Base-by-base conservation (phyloP, 2,797 vertebrate genomes). In the Onychomys torridus region DNA sequence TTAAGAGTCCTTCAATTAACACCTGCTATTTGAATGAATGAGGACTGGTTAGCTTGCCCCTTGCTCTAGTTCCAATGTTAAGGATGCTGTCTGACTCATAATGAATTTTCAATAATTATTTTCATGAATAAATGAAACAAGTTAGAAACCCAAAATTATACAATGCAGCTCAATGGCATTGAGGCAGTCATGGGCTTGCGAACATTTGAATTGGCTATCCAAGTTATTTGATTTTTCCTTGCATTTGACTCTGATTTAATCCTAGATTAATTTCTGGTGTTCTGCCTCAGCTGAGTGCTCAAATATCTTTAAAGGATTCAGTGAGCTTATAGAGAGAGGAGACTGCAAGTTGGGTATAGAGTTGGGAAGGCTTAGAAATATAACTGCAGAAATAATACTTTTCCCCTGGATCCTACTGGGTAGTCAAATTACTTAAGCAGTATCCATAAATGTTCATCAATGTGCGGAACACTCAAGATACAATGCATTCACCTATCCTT, bases 361-460 rank as follows among this genome's bases (percentile, higher is more conserved):
- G 11, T 21, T 59, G 65, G 57, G 19, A 86, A 83, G 57, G 1
- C 1, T 73, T 81, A 40, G 34, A 65, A 55, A 93, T 73, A 65
- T 8, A 88, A 52, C 52, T 52, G 1, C 37, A 77, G 85, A 91
- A 40, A n/a, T 55, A 49, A 12, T 21, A 83, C 83, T 77, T 91
- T 59, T 89, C 71, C 37, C 55, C 65, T 46, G 13, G 9, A 5
- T 67, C 82, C 34, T 96, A 3, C 29, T 86, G 49, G n/a, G 13
- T 78, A 59, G 25, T 9, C 17, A 82, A 43, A 71, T 96, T 78
- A 94, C 75, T 94, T 86, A 81, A 52, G 75, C 90, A 96, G 88
- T 88, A 95, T 85, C 88, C 57, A 65, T 78, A 93, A 37, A 90
- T 87, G 90, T 79, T 93, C 19, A 69, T 82, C 93, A 93, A 37